Base-by-base conservation (phyloP, 2,888 invertebrate species). In the Diaphora mendica region DNA sequence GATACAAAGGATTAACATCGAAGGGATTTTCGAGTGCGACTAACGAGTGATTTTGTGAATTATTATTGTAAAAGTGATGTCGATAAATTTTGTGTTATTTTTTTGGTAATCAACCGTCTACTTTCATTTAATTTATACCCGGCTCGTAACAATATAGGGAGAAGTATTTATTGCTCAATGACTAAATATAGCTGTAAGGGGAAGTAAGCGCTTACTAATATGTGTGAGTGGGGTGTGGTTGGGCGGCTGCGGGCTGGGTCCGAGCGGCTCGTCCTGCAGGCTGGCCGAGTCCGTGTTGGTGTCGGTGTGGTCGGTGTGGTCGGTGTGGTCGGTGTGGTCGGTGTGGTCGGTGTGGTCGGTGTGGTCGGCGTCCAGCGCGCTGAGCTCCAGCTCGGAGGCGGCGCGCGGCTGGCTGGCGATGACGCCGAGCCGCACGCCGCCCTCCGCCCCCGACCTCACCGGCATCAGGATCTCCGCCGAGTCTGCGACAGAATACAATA, bases 211-310 rank as follows among this genome's bases (percentile, higher is more conserved):
- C 39, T 39, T 11, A 39, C 39, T 39, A 11, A 39, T 64, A 75
- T 68, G 74, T 55, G 23, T 65, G 1, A 26, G 80, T 70, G 86
- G 76, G 65, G 92, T 90, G 75, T 79, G 72, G 80, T 66, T 72
- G 73, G 75, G 73, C 74, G 62, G 30, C 42, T 30, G 17, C n/a
- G 35, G 7, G 68, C 55, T 15, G 20, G 30, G 67, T 4, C 9
- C 62, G 20, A 62, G 55, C 26, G 92, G 90, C 77, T 79, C 72
- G 74, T 83, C 82, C 48, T 77, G 82, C 75, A 80, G 69, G 68
- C 80, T 78, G 81, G 68, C 72, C 73, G 75, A 75, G 77, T 77
- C 86, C 73, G 72, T 75, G 85, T 89, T 90, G 48, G 83, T 74
- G 44, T 55, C 70, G 42, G n/a, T 48, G 70, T 59, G 75, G 84